A percentile compares a stretch with the other conserved stretches of the same genome.
phyloP scores from a whole-genome alignment of 2,888 invertebrate genomes.

The Antitype chi region DNA sequence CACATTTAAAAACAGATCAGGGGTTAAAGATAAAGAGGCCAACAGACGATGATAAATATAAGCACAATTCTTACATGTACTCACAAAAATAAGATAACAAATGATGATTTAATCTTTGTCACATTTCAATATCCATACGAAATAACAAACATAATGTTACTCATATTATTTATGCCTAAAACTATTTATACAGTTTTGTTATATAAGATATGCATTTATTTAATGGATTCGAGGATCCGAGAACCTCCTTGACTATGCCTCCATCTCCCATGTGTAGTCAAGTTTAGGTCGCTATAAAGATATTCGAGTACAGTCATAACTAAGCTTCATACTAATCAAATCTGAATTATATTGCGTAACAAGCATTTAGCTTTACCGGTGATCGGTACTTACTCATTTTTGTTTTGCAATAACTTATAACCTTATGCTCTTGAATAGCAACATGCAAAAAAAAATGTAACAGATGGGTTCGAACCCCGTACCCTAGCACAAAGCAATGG shows the following conservation, averaged over 20 bases:
- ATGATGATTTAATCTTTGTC: conserved; percentile 45
- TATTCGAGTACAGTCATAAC: neutral
- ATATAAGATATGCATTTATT: neutral
- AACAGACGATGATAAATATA: conserved; percentile 61
- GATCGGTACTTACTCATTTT: neutral
- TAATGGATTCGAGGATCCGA: neutral
- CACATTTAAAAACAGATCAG: conserved; percentile 66
- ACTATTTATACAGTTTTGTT: neutral
- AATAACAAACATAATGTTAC: conserved; percentile 47
- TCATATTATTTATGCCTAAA: conserved; percentile 10
- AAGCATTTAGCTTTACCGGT: neutral
- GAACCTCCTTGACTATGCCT: neutral
- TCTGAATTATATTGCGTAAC: conserved; percentile 1
- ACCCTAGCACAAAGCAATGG: neutral
- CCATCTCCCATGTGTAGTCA: neutral
- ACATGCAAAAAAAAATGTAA: neutral
- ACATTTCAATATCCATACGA: conserved; percentile 41
- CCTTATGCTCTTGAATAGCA: neutral
- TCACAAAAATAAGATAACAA: conserved; percentile 49
- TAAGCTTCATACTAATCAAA: neutral
- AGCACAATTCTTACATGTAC: conserved; percentile 45
- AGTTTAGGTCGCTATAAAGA: neutral
- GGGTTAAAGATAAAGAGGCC: conserved; percentile 71
- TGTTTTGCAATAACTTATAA: neutral
- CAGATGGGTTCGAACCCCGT: neutral